Evolutionary conservation across 2,113 vertebrate genomes (phyloP), one percentile per base, ranked within the genome.

Genomic region (Cinclus mexicanus): DNA sequence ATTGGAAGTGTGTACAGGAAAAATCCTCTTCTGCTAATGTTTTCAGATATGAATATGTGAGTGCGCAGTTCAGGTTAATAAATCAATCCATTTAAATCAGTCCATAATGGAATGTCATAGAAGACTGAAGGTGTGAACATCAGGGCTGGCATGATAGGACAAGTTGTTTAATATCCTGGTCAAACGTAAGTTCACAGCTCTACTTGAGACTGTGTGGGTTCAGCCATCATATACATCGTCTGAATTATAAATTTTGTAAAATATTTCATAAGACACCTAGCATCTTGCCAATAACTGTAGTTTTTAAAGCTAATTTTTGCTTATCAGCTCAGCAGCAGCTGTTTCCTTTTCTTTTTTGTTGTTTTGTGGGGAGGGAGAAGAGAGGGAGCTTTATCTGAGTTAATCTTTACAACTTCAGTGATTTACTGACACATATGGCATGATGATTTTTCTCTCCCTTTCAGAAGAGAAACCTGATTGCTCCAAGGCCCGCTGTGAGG

Each of bases 381-480:
- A 94, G 61, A 85, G 12, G n/a, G 46, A 42, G 14, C 10, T 61
- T 89, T 37, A n/a, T 47, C 39, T 74, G 88, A 77, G 33, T 35
- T 69, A 33, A 4, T 42, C 29, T 65, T 75, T 56, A 56, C 14
- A 82, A 42, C 59, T 87, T 83, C 37, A 47, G 31, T 79, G 14
- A 89, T 89, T 87, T 83, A 64, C 53, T 94, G 81, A 74, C 19
- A n/a, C n/a, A 46, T 75, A 35, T 18, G 72, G 49, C 63, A 83
- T 94, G 76, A 95, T 97, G 93, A 96, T 96, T 96, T 97, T 64
- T 96, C 56, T 98, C 77, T 96, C 95, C 76, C 90, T 93, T 98
- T 89, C 97, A 99, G 99, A 99, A 96, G 98, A 99, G 98, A 98
- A 98, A 94, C 99, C 98, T 2, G 99, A 99, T 96, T 99, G 99